phyloP scores from a whole-genome alignment of 2,113 vertebrate species.

The Galemys pyrenaicus region DNA sequence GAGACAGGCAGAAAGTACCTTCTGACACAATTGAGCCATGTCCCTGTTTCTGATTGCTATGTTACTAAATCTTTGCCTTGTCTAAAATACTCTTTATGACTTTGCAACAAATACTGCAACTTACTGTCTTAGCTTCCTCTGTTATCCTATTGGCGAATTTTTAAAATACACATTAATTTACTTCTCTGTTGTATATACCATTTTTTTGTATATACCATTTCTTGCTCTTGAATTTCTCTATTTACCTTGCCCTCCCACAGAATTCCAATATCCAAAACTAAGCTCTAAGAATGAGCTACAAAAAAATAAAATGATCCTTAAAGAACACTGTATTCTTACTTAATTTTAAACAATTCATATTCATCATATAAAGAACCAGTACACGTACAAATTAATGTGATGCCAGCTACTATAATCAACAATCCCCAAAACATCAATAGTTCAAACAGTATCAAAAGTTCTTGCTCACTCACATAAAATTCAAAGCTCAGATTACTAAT shows the following conservation, averaged over 20 bases:
- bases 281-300: slow-evolving; percentile 3
- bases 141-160: neutral
- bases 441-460: neutral
- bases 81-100: neutral
- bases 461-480: neutral
- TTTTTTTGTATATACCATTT: neutral
- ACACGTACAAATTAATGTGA: neutral
- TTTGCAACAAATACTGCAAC: neutral
- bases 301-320: neutral
- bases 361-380: neutral
- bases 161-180: neutral
- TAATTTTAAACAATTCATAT: slow-evolving; percentile 5
- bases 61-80: neutral
- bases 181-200: neutral
- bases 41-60: neutral
- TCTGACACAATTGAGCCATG: neutral
- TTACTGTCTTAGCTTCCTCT: neutral
- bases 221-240: neutral
- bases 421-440: neutral
- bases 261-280: slow-evolving; percentile 1
- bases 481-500: neutral
- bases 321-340: neutral
- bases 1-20: neutral
- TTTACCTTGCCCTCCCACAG: neutral
- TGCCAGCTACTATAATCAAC: neutral